These are phyloP conservation scores for Enteromius trimaculatus DNA, from an alignment of 2,797 vertebrate species.

Conservation along the genomic window DNA sequence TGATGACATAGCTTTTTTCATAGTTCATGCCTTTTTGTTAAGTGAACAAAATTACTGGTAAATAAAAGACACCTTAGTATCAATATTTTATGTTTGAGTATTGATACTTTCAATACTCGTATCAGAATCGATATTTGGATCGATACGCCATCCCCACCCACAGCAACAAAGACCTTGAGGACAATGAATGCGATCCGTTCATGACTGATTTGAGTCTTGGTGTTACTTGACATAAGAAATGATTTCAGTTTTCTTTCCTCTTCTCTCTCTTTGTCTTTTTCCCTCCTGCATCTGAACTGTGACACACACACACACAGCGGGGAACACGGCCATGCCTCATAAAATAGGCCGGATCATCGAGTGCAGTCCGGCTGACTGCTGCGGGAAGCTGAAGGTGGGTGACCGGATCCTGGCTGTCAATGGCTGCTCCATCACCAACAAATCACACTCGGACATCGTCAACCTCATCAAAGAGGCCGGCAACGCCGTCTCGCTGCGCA, in stretches of 20 bases:
- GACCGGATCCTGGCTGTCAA: slow-evolving; percentile 90
- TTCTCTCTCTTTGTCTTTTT: background rate
- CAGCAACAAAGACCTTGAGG: background rate
- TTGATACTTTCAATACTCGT: background rate
- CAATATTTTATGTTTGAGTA: background rate
- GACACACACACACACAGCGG: slow-evolving; percentile 73
- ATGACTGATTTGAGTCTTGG: background rate
- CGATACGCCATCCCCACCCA: background rate
- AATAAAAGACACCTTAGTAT: background rate
- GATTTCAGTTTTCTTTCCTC: background rate
- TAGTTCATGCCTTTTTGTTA: background rate
- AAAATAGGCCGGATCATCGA: slow-evolving; percentile 93
- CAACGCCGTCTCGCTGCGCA: slow-evolving; percentile 87
- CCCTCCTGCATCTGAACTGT: background rate
- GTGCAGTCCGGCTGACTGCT: slow-evolving; percentile 88
- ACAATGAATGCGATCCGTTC: background rate
- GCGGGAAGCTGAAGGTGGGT: slow-evolving; percentile 88
- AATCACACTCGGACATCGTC: slow-evolving; percentile 90
- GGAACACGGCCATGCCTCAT: slow-evolving; percentile 90
- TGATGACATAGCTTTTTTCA: background rate
- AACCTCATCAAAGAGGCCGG: slow-evolving; percentile 91
- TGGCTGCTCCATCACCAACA: slow-evolving; percentile 90
- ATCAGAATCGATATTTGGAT: background rate
- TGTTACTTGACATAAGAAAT: background rate
- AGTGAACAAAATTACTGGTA: background rate